Conservation (phyloP, 1,140 invertebrate genomes). For the Psilanteris sp. region DNA sequence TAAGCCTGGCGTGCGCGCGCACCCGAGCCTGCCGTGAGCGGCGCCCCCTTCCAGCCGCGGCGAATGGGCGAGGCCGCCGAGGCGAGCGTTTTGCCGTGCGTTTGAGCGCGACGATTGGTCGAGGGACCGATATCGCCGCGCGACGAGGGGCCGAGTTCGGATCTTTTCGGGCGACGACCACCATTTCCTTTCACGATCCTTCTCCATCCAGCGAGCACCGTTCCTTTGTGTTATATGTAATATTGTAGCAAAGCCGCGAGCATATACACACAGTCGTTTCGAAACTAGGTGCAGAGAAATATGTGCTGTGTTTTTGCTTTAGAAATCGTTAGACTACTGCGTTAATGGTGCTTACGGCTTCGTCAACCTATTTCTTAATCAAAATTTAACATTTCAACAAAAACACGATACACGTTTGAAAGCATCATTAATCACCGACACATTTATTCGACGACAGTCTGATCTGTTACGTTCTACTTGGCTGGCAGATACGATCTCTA, state of each 20-base stretch:
- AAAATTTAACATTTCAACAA: too few species aligned
- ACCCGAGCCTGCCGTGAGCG: constrained; percentile 1
- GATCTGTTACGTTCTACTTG: too few species aligned
- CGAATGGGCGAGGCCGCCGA: constrained; percentile 49
- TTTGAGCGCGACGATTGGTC: constrained; percentile 28
- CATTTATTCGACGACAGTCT: too few species aligned
- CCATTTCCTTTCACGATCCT: constrained; percentile 60
- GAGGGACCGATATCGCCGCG: constrained; percentile 30
- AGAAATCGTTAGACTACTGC: too few species aligned
- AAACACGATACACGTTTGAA: too few species aligned
- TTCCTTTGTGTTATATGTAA: constrained; percentile 48
- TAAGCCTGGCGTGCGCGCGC: constrained; percentile 53
- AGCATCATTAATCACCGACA: too few species aligned
- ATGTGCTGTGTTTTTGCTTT: too few species aligned
- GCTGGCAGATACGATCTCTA: too few species aligned
- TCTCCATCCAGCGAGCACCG: constrained; percentile 46
- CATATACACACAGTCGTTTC: constrained; percentile 34
- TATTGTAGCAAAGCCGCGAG: constrained; percentile 57
- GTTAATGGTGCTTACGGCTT: too few species aligned
- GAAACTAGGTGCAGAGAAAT: constrained; percentile 49
- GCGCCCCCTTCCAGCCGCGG: constrained; percentile 2
- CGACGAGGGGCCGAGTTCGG: constrained; percentile 58
- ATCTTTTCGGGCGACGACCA: constrained; percentile 57
- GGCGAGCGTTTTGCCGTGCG: constrained; percentile 3
- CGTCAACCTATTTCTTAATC: too few species aligned